Percentiles rank a stretch among this genome's conserved stretches.
phyloP scores from a whole-genome alignment of 2,113 vertebrate genomes.

The Tretioscincus oriximinensis region DNA sequence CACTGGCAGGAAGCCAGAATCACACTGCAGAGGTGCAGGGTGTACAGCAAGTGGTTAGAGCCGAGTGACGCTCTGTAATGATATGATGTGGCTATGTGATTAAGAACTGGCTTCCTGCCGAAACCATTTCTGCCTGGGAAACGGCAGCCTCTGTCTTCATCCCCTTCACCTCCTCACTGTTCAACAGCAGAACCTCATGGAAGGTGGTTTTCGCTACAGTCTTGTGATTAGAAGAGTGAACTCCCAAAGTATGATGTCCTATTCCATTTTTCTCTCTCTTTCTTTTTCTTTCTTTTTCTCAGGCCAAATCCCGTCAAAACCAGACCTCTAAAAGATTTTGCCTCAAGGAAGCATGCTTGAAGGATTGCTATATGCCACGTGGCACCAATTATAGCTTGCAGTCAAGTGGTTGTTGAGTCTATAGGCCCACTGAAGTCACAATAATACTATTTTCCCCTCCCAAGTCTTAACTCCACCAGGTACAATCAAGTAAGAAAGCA shows the following conservation, averaged over 20 bases:
- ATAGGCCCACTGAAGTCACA: neutral
- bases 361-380: slow-evolving; percentile 29
- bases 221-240: slow-evolving; percentile 38
- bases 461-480: neutral
- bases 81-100: slow-evolving; percentile 69
- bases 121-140: slow-evolving; percentile 63
- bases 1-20: slow-evolving; percentile 61
- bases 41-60: slow-evolving; percentile 65
- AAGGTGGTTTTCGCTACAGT: slow-evolving; percentile 18
- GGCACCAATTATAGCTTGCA: neutral
- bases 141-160: slow-evolving; percentile 56
- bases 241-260: slow-evolving; percentile 11
- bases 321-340: slow-evolving; percentile 19
- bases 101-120: slow-evolving; percentile 70
- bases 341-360: slow-evolving; percentile 3
- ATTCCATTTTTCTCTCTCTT: slow-evolving; percentile 7
- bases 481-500: neutral
- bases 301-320: slow-evolving; percentile 39
- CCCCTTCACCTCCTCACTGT: slow-evolving; percentile 54
- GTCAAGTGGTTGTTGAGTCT: neutral
- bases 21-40: slow-evolving; percentile 56
- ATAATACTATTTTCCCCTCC: neutral
- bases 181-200: slow-evolving; percentile 29
- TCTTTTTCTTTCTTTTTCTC: slow-evolving; percentile 10
- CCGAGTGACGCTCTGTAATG: slow-evolving; percentile 60